Conservation (phyloP, 2,113 vertebrate species). For the Martes martes region DNA sequence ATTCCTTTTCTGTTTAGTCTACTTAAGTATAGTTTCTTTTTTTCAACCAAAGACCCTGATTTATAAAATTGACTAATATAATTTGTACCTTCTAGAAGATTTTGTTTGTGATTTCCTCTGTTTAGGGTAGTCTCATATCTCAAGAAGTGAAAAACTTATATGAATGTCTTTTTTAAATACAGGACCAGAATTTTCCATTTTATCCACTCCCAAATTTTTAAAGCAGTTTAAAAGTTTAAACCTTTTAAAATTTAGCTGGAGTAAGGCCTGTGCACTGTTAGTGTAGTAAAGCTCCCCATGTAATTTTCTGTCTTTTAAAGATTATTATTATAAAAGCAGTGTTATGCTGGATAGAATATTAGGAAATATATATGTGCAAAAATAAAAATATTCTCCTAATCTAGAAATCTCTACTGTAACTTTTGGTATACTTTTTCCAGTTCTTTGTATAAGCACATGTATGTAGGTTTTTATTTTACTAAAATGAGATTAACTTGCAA, state of each 20-base stretch:
- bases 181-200: neutral
- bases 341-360: neutral
- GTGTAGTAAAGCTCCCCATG: neutral
- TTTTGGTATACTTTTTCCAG: neutral
- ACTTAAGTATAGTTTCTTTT: neutral
- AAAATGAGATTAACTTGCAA: neutral
- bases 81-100: neutral
- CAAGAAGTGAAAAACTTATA: neutral
- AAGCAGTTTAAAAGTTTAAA: neutral
- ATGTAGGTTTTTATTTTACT: neutral
- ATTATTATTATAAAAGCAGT: neutral
- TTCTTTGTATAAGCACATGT: neutral
- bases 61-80: conserved; percentile 4
- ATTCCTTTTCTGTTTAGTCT: conserved; percentile 7
- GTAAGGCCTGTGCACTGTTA: neutral
- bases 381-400: neutral
- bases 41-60: neutral
- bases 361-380: neutral
- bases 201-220: neutral
- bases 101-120: neutral
- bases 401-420: neutral
- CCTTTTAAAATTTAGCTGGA: neutral
- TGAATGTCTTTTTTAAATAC: neutral
- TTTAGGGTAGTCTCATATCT: neutral
- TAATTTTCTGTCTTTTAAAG: neutral